Conservation (phyloP, 2,113 vertebrate genomes). For the Heterotilapia buettikoferi region DNA sequence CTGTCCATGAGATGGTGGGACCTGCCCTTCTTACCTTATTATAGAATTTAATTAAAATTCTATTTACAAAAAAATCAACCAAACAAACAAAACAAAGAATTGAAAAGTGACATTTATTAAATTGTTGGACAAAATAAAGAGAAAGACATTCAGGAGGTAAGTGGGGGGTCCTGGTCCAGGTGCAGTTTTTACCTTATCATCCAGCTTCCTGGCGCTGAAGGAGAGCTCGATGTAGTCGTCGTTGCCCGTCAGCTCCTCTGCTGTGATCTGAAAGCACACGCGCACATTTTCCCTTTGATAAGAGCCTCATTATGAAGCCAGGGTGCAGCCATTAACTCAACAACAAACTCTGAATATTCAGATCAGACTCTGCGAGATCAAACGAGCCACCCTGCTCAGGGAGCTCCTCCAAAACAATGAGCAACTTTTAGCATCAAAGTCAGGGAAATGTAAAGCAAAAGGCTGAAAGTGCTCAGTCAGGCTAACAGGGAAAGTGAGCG, state of each 20-base stretch:
- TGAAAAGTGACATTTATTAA: not conserved
- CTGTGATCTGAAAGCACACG: slow-evolving; percentile 78
- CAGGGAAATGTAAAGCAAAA: not conserved
- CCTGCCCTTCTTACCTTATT: not conserved
- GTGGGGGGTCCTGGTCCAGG: not conserved
- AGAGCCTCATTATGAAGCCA: not conserved
- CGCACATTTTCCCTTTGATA: not conserved
- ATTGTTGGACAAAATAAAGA: not conserved
- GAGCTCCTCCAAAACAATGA: not conserved
- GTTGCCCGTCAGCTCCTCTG: slow-evolving; percentile 94
- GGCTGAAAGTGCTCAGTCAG: not conserved
- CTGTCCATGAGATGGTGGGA: accelerated
- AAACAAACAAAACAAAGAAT: not conserved
- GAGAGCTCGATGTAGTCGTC: slow-evolving; percentile 96
- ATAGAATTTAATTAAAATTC: not conserved
- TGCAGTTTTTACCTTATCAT: slow-evolving; percentile 86
- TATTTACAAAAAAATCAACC: accelerated
- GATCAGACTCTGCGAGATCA: not conserved
- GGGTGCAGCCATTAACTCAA: not conserved
- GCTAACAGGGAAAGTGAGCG: not conserved
- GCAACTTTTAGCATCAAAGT: not conserved
- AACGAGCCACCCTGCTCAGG: not conserved
- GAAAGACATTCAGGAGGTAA: not conserved
- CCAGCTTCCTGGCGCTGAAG: slow-evolving; percentile 94
- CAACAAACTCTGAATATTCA: not conserved